Evolutionary conservation across 2,113 vertebrate species (phyloP), one percentile per base, ranked within the genome.

Genomic region (Grallaria varia): DNA sequence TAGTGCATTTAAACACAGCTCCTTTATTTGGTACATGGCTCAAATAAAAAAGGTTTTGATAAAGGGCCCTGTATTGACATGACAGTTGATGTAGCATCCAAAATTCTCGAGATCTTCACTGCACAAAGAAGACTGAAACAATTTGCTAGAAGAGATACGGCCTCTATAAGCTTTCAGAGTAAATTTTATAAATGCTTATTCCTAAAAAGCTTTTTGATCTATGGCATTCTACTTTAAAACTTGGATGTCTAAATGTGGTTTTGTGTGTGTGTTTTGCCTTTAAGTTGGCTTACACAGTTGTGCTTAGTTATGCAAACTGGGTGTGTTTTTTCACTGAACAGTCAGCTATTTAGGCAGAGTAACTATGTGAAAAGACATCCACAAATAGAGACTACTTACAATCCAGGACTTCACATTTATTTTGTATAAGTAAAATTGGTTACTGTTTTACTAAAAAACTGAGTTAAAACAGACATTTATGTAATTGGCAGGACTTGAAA

Each of bases 401-500:
- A 24, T 88, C 85, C 75, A 95, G 42, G 64, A 84, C 47, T 75
- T 96, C 84, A 87, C 82, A 50, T 93, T 95, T 73, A 91, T 91
- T 93, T 90, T 87, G 72, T 93, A 7, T 35, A 89, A 83, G 58
- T 89, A 75, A 95, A 96, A 81, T 85, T 87, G 75, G 71, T 89
- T 86, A 68, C 86, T 89, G 80, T 95, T 95, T 81, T 82, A 96
- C 80, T 83, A 58, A 63, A 84, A 84, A 95, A 74, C 39, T 80
- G 69, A 72, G 64, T 86, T 86, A 89, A 84, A 83, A 56, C 80
- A 69, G 81, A n/a, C 47, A 53, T 97, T 96, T 92, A 76, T 94
- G 92, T 89, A 89, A 95, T 83, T 95, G 87, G 79, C 73, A 82
- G 79, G 79, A 84, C 42, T 87, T 96, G 85, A 89, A 97, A 96